Percentiles rank a stretch among this genome's conserved stretches.
phyloP scores from a whole-genome alignment of 2,113 vertebrate genomes.

The Hypocryptadius cinnamomeus region DNA sequence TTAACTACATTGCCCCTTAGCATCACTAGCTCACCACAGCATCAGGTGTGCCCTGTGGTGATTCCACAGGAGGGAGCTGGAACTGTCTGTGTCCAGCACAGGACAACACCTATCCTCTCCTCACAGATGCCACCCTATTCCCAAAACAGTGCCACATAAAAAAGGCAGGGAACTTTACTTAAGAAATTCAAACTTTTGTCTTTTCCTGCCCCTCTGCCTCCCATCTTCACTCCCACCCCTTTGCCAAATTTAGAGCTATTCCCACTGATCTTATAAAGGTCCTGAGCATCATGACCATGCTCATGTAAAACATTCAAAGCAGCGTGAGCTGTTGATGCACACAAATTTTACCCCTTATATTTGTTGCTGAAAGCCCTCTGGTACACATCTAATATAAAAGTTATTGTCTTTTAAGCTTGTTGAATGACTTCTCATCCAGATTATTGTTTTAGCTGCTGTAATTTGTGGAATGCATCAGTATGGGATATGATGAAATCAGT shows the following conservation, averaged over 20 bases:
- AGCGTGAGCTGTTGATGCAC: background rate
- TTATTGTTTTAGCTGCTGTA: background rate
- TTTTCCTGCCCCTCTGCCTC: background rate
- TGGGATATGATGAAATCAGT: background rate
- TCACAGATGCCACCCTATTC: background rate
- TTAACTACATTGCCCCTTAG: background rate
- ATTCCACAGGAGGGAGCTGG: background rate
- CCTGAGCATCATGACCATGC: background rate
- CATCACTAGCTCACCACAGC: background rate
- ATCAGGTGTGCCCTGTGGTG: background rate
- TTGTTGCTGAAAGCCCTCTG: background rate
- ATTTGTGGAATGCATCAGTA: background rate
- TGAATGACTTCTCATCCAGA: background rate
- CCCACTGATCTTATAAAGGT: background rate
- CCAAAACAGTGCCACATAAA: background rate
- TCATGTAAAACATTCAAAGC: background rate
- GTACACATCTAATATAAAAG: background rate
- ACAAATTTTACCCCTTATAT: background rate
- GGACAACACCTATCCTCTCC: background rate
- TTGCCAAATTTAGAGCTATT: rapidly evolving
- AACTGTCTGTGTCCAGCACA: background rate
- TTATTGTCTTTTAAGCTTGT: background rate
- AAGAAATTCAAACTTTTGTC: background rate
- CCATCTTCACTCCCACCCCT: rapidly evolving
- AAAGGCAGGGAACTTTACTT: background rate